Evolutionary conservation across 1,140 invertebrate genomes (phyloP), one percentile per base, ranked within the genome.

Genomic region (Aethina tumida): DNA sequence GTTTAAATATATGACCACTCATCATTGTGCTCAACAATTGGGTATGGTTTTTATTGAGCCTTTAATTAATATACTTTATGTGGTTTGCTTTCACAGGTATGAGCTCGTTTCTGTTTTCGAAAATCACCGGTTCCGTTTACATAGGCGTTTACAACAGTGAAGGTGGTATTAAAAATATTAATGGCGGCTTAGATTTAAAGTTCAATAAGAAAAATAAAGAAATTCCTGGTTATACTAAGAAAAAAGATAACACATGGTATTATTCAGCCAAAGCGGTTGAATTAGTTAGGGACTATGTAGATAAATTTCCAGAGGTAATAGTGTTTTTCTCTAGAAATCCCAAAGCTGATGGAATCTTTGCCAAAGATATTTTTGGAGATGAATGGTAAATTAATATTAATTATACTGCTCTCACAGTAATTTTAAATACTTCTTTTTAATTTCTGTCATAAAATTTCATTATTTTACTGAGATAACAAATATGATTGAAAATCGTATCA

Each of bases 181-280:
- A 97, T 57, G 73, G 97, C 17, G 94, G 93, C 0, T 67, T 97
- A 7, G 89, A 93, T 61, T 66, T 98, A 1, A 97, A 97, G 60
- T 90, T 84, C 50, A 88, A 82, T 33, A 91, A 86, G 60, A 79
- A 83, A 57, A 75, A 77, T 47, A 69, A 71, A 56, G 67, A 84
- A 63, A 70, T 90, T 0, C 71, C 77, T 16, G 90, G 89, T 6
- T 95, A 81, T 56, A 91, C 90, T 0, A 80, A 69, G 32, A 84
- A 79, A 55, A 56, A 69, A 0, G 70, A 73, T 9, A 72, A 72
- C 43, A 59, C 71, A 14, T 96, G 91, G 91, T 58, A 74, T 5
- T 96, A 93, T 57, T 89, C 90, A 1, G 49, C 66, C n/a, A 79
- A 84, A 49, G 74, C 82, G 8, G 50, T 89, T 0, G 63, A 81